These are phyloP conservation scores for Drosophila suzukii DNA, from an alignment of 1,140 invertebrate genomes.

Conservation along the genomic window DNA sequence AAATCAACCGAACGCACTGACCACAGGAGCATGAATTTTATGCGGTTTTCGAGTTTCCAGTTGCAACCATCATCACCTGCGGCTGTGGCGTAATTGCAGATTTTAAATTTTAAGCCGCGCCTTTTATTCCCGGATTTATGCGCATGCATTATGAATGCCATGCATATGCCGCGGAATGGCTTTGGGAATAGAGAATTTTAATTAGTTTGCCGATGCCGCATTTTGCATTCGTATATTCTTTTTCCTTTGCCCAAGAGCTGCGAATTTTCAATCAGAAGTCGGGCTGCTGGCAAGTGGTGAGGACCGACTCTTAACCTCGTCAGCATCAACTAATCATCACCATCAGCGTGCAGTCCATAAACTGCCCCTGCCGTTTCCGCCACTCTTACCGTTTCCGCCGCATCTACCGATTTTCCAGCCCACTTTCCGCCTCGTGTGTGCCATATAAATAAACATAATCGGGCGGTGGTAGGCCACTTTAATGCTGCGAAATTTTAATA, in stretches of 20 bases:
- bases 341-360: conserved; percentile 17
- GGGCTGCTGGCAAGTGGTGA: conserved; percentile 7
- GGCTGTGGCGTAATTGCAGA: conserved; percentile 56
- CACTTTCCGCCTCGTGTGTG: conserved; percentile 19
- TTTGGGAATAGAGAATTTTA: conserved; percentile 41
- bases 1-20: conserved; percentile 13
- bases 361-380: conserved; percentile 4
- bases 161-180: conserved; percentile 26
- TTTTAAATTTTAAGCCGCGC: conserved; percentile 74
- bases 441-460: conserved; percentile 80
- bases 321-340: conserved; percentile 2
- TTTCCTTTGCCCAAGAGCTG: neutral
- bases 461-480: conserved; percentile 52
- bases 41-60: neutral
- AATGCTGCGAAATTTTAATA: conserved; percentile 80
- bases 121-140: conserved; percentile 71
- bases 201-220: conserved; percentile 53
- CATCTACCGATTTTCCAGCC: neutral
- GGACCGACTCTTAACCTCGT: neutral
- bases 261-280: conserved; percentile 38
- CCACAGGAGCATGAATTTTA: conserved; percentile 11
- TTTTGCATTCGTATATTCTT: conserved; percentile 47
- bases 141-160: conserved; percentile 70
- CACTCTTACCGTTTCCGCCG: neutral
- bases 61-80: conserved; percentile 11